Evolutionary conservation across 2,113 vertebrate species (phyloP), one percentile per base, ranked within the genome.

Genomic region (Apteryx mantelli): DNA sequence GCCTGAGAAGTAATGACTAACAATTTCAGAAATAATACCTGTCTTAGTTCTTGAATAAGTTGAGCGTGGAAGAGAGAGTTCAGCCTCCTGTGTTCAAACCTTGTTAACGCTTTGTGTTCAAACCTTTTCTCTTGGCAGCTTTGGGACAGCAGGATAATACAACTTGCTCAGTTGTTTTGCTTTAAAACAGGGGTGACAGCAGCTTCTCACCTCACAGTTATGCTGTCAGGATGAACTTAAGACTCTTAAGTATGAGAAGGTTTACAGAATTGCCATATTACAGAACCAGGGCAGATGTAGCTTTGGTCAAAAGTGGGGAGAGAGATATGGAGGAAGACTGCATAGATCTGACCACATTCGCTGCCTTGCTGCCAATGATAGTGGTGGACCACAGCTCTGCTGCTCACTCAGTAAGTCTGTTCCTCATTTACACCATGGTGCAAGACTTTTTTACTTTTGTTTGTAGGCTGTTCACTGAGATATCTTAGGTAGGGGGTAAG

Each of bases 271-370:
- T 86, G 58, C 18, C 0, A 0, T 46, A 79, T 53, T n/a, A 24
- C 8, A 65, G 76, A 86, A 79, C 9, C 7, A 53, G 56, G 21
- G 22, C 36, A 64, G 26, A 8, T 21, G 24, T 26, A 60, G 52
- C 30, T 22, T 48, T 75, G 18, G 12, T 75, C 25, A 48, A 5
- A 65, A 1, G 3, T 20, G 56, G 20, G 40, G 30, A 53, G 19
- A 34, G 42, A 12, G 28, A 42, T 48, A 38, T 48, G 65, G 10
- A 75, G 28, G 73, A 74, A 87, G 21, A 16, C 69, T 78, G 28
- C 16, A 6, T 3, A 6, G 10, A 24, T 44, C 40, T 79, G 65
- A 26, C 25, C 28, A 7, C 0, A 0, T 38, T 74, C 78, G 32
- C 53, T 89, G 77, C 58, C 89, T 25, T 3, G 2, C 25, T n/a